These are phyloP conservation scores for Acleris sparsana DNA, from an alignment of 2,888 invertebrate genomes.

Conservation along the genomic window DNA sequence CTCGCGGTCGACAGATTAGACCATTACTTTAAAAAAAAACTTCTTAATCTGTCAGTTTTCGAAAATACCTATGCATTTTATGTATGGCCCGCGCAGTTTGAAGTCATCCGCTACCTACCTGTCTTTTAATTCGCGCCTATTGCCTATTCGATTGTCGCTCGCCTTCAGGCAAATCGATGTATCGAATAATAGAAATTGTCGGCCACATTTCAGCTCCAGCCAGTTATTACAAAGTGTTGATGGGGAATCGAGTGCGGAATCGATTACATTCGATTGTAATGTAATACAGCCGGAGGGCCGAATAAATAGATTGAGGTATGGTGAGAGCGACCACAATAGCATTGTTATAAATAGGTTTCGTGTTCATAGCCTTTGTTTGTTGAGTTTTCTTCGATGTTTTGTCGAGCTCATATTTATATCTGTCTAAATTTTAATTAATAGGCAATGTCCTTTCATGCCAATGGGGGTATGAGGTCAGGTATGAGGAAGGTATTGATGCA, in stretches of 20 bases:
- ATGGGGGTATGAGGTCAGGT: too few species aligned
- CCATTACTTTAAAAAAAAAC: too few species aligned
- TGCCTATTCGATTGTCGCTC: constrained; percentile 21
- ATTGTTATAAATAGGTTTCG: constrained; percentile 31
- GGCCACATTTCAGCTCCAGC: constrained; percentile 26
- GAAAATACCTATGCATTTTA: too few species aligned
- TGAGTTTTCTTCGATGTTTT: constrained; percentile 6
- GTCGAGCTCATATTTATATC: background rate
- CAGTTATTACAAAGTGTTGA: constrained; percentile 35
- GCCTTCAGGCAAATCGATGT: constrained; percentile 26
- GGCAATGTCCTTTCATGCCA: too few species aligned
- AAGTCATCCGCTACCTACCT: too few species aligned
- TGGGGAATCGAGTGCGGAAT: constrained; percentile 36
- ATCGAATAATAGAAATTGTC: constrained; percentile 37
- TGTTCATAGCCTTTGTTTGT: constrained; percentile 15
- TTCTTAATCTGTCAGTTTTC: too few species aligned
- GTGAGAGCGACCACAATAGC: constrained; percentile 27
- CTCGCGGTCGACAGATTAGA: too few species aligned
- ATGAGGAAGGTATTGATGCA: too few species aligned
- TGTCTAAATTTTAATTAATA: too few species aligned
- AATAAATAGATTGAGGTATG: constrained; percentile 36
- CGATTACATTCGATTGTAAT: constrained; percentile 37
- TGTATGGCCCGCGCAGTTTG: too few species aligned
- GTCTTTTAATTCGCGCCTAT: background rate
- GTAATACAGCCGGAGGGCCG: constrained; percentile 34